A percentile compares a stretch with the other conserved stretches of the same genome.
Evolutionary conservation across 2,888 invertebrate species (phyloP).

Genomic region (Drosophila acutilabella): DNA sequence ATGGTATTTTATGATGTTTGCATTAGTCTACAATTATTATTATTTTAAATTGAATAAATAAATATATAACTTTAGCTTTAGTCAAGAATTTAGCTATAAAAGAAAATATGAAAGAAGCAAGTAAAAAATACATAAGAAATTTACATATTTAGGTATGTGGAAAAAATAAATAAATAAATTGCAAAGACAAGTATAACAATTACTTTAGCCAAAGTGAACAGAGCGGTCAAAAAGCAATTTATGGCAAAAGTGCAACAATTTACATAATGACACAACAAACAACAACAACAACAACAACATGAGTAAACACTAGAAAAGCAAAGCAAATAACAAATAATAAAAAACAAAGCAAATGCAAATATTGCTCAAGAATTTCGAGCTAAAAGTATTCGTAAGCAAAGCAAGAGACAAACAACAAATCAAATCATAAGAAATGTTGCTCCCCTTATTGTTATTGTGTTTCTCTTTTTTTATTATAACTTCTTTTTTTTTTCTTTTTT

Average conservation of each 20-base stretch:
- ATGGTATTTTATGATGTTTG: slow-evolving; percentile 17
- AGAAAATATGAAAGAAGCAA: slow-evolving; percentile 23
- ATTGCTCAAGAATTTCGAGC: slow-evolving; percentile 21
- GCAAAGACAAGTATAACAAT: slow-evolving; percentile 27
- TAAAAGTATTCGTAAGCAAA: slow-evolving; percentile 25
- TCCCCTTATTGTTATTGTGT: not conserved
- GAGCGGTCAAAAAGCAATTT: slow-evolving; percentile 31
- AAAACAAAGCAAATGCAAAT: slow-evolving; percentile 41
- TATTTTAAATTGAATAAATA: slow-evolving; percentile 16
- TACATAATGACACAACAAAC: slow-evolving; percentile 38
- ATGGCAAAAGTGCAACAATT: slow-evolving; percentile 45
- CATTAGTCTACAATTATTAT: slow-evolving; percentile 18
- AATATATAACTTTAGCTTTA: slow-evolving; percentile 50
- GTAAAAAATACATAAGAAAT: slow-evolving; percentile 9
- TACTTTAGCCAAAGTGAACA: slow-evolving; percentile 42
- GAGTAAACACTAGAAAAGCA: not conserved
- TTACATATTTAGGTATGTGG: slow-evolving; percentile 29
- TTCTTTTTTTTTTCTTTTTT: too few relatives aligned
- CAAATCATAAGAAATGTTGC: slow-evolving; percentile 46
- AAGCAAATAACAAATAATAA: not conserved
- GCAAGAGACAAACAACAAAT: slow-evolving; percentile 34
- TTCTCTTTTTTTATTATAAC: too few relatives aligned
- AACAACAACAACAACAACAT: slow-evolving; percentile 19
- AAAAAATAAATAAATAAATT: not conserved
- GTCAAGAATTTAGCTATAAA: slow-evolving; percentile 44